A percentile compares a stretch with the other conserved stretches of the same genome.
Evolutionary conservation across 2,888 invertebrate species (phyloP).

Genomic region (Epistrophe grossulariae): DNA sequence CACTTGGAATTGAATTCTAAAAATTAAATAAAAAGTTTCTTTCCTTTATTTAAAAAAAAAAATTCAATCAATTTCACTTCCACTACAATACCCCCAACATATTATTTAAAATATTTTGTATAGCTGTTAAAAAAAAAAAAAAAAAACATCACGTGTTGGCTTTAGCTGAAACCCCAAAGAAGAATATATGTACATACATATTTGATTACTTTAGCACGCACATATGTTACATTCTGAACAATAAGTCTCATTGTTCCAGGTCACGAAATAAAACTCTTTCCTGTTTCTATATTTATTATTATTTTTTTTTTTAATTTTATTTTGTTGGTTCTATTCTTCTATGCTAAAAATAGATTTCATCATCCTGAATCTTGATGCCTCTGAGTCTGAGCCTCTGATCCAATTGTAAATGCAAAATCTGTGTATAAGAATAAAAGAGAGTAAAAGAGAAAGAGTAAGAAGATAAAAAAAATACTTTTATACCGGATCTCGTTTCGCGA

Average conservation of each 20-base stretch:
- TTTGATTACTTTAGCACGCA: constrained; percentile 18
- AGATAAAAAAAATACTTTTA: constrained; percentile 12
- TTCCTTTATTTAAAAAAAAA: not conserved
- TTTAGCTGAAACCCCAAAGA: constrained; percentile 3
- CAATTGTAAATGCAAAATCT: constrained; percentile 25
- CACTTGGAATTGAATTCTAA: not conserved
- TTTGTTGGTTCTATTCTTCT: constrained; percentile 16
- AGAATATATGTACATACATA: not conserved
- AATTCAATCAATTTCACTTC: not conserved
- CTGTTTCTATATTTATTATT: not conserved
- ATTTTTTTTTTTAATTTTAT: too few relatives aligned
- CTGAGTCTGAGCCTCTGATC: not conserved
- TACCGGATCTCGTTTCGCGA: constrained; percentile 20
- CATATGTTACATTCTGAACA: constrained; percentile 23
- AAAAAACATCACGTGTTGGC: constrained; percentile 5
- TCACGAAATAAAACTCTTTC: constrained; percentile 53
- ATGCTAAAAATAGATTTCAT: constrained; percentile 53
- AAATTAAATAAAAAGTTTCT: not conserved
- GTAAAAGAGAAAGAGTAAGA: not conserved
- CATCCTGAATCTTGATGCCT: constrained; percentile 44
- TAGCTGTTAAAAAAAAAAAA: too few relatives aligned
- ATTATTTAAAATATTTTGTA: not conserved
- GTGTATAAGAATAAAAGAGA: not conserved
- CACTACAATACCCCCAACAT: not conserved
- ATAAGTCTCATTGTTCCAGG: constrained; percentile 50